Evolutionary conservation across 2,113 vertebrate genomes (phyloP), one percentile per base, ranked within the genome.

Genomic region (Burhinus bistriatus): DNA sequence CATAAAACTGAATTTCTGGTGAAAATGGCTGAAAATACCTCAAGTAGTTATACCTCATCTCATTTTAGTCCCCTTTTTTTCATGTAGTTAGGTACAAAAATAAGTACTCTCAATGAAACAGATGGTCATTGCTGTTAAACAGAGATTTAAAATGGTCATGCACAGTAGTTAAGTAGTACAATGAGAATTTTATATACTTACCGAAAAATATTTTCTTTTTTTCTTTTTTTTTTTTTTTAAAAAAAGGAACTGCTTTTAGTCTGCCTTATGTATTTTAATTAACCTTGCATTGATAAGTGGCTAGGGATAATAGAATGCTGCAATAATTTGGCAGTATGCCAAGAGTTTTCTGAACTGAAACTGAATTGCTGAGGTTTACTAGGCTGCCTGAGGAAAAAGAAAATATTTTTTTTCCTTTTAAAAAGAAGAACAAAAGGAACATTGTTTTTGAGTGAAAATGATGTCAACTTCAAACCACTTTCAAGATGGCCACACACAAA

Each of bases 11-110:
- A 44, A 66, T 70, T 84, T 61, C 34, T 73, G 12, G 8, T 58
- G 38, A 25, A 8, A 45, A 25, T 13, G n/a, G 1, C 12, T 84
- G 44, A 68, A 80, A 80, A 30, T 23, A 69, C 4, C 17, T 80
- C 29, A 47, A 8, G 17, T 51, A 61, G 1, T 14, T 59, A 15
- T 25, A 70, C 8, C 3, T 1, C 0, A 1, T 47, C 29, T 19
- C 1, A 2, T 34, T 79, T 86, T 30, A 52, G 12, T 23, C 4
- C 7, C 8, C 5, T 54, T 71, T 59, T 57, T 4, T 38, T 58
- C 40, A 22, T 15, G 18, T 5, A 52, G 5, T 23, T 62, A 59
- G 3, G 8, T 78, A 77, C 2, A 38, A 34, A 85, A 27, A 5
- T n/a, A 44, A 36, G 4, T 32, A 38, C 5, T 62, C 8, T 65